Percentiles rank a stretch among this genome's conserved stretches.
phyloP scores from a whole-genome alignment of 2,797 vertebrate genomes.

The Enteromius thamalakanensis region DNA sequence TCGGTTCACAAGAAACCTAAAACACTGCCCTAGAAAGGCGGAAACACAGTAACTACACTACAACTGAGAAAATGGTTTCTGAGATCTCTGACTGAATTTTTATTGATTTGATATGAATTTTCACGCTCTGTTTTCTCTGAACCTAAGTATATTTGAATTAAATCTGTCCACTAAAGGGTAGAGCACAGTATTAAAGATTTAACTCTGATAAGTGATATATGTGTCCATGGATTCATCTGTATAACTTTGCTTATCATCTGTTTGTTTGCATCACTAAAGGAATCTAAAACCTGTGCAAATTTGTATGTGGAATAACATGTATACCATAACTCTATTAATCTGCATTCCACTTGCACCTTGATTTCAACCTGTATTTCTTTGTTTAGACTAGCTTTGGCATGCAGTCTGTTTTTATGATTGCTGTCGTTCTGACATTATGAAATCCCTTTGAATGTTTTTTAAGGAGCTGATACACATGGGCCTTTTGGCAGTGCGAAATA shows the following conservation, averaged over 20 bases:
- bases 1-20: neutral
- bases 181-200: neutral
- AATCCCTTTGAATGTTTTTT: neutral
- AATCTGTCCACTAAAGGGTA: neutral
- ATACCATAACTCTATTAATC: neutral
- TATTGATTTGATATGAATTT: neutral
- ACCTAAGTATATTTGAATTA: neutral
- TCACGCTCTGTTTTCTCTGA: neutral
- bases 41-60: neutral
- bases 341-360: neutral
- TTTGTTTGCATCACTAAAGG: neutral
- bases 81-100: neutral
- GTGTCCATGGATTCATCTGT: neutral
- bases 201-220: neutral
- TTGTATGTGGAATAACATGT: slow-evolving; percentile 9
- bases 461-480: neutral
- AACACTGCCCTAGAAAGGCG: neutral
- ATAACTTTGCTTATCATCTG: neutral
- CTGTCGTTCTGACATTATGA: neutral
- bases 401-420: neutral
- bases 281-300: neutral
- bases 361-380: neutral
- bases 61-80: neutral
- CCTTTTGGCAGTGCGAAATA: slow-evolving; percentile 5
- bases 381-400: neutral